phyloP scores from a whole-genome alignment of 2,113 vertebrate species.

The Carettochelys insculpta region DNA sequence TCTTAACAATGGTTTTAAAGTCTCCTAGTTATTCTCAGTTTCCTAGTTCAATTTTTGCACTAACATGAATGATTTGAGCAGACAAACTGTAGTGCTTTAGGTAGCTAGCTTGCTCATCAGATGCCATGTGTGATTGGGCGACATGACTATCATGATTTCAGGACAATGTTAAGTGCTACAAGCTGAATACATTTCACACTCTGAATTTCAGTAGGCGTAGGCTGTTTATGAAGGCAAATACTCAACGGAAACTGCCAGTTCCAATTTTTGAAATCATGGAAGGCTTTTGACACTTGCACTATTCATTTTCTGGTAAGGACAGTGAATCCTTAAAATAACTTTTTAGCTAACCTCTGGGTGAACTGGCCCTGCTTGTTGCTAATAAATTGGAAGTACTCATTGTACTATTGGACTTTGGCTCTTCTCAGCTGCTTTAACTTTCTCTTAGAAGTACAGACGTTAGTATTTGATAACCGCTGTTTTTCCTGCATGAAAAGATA shows the following conservation, averaged over 20 bases:
- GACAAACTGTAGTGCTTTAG: neutral
- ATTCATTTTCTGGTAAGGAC: slow-evolving; percentile 72
- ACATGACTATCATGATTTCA: neutral
- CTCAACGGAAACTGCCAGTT: slow-evolving; percentile 47
- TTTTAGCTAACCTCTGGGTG: slow-evolving; percentile 72
- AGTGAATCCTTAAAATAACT: slow-evolving; percentile 74
- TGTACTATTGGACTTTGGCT: slow-evolving; percentile 69
- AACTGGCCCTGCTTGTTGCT: slow-evolving; percentile 51
- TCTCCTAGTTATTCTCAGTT: neutral
- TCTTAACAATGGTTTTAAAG: neutral
- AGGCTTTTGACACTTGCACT: slow-evolving; percentile 66
- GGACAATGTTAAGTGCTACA: slow-evolving; percentile 24
- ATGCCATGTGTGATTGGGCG: neutral
- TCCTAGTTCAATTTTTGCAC: neutral
- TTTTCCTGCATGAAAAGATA: slow-evolving; percentile 54
- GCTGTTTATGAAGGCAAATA: slow-evolving; percentile 44
- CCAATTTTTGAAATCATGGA: slow-evolving; percentile 64
- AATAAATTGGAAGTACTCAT: slow-evolving; percentile 66
- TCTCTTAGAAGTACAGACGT: slow-evolving; percentile 49
- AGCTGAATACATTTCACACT: slow-evolving; percentile 36
- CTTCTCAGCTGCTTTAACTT: slow-evolving; percentile 57
- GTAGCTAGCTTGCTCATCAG: neutral
- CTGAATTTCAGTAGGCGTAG: slow-evolving; percentile 44
- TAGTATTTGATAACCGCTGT: slow-evolving; percentile 30
- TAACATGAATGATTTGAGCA: neutral